Conservation (phyloP, 2,797 vertebrate genomes). For the Schizothorax lantsangensis region DNA sequence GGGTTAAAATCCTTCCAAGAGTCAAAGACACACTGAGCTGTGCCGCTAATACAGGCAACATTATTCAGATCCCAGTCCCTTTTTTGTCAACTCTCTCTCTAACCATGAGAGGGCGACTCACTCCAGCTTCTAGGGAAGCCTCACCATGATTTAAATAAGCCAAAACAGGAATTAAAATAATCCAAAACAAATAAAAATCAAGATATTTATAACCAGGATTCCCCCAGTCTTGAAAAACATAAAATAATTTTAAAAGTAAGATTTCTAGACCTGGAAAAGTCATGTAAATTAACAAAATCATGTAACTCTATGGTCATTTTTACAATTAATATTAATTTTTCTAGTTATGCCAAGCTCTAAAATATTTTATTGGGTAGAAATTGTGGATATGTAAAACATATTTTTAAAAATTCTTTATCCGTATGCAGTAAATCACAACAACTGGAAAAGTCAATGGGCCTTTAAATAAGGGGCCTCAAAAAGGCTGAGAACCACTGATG, state of each 20-base stretch:
- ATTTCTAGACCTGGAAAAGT: not conserved
- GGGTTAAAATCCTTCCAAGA: not conserved
- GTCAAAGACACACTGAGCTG: not conserved
- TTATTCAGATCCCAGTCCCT: not conserved
- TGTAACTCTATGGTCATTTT: not conserved
- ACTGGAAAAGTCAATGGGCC: not conserved
- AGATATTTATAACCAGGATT: not conserved
- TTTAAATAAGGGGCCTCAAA: not conserved
- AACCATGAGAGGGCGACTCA: constrained; percentile 12
- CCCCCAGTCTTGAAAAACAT: not conserved
- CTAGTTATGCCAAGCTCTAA: not conserved
- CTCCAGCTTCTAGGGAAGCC: not conserved
- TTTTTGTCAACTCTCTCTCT: not conserved
- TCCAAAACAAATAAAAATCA: not conserved
- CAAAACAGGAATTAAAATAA: not conserved
- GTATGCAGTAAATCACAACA: not conserved
- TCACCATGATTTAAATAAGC: not conserved
- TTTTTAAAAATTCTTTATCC: not conserved
- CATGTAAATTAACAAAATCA: not conserved
- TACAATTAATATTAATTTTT: accelerated
- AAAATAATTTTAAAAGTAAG: not conserved
- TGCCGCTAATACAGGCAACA: not conserved
- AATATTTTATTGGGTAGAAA: not conserved
- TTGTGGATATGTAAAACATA: not conserved
- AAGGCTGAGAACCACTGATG: not conserved